These are phyloP conservation scores for Mythimna loreyi DNA, from an alignment of 2,888 invertebrate genomes.

Conservation along the genomic window DNA sequence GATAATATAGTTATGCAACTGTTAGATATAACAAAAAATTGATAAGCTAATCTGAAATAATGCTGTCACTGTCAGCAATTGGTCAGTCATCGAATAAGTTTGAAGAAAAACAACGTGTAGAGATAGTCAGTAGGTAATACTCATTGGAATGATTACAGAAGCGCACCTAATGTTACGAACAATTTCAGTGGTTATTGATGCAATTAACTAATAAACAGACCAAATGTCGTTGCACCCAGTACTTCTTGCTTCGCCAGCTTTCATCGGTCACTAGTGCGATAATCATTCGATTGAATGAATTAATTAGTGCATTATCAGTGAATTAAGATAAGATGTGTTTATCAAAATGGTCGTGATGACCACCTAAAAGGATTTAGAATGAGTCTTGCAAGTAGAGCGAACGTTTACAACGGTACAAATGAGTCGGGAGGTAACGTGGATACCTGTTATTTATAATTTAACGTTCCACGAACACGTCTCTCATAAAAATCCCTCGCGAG, in stretches of 20 bases:
- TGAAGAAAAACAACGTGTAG: background rate
- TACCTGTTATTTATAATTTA: constrained; percentile 80
- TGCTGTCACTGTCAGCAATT: background rate
- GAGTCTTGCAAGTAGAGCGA: constrained; percentile 1
- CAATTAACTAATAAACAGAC: constrained; percentile 3
- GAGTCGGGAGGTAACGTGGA: constrained; percentile 53
- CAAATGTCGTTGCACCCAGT: constrained; percentile 15
- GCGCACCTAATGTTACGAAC: background rate
- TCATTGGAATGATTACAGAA: background rate
- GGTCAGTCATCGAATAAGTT: background rate
- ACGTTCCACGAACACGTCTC: constrained; percentile 76
- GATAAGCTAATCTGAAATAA: background rate
- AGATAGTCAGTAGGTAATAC: background rate
- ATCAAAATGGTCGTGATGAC: background rate
- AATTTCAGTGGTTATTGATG: constrained; percentile 1
- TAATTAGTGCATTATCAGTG: constrained; percentile 30
- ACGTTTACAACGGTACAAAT: constrained; percentile 70
- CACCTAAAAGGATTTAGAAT: constrained; percentile 11
- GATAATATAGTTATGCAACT: background rate
- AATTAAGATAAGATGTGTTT: constrained; percentile 9
- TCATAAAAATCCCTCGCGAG: constrained; percentile 79
- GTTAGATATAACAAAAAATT: constrained; percentile 2
- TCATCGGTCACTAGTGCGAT: background rate
- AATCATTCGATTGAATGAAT: constrained; percentile 15
- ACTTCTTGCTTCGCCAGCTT: constrained; percentile 17